phyloP scores from a whole-genome alignment of 1,140 invertebrate genomes.

The Pogonognathellus flavescens region DNA sequence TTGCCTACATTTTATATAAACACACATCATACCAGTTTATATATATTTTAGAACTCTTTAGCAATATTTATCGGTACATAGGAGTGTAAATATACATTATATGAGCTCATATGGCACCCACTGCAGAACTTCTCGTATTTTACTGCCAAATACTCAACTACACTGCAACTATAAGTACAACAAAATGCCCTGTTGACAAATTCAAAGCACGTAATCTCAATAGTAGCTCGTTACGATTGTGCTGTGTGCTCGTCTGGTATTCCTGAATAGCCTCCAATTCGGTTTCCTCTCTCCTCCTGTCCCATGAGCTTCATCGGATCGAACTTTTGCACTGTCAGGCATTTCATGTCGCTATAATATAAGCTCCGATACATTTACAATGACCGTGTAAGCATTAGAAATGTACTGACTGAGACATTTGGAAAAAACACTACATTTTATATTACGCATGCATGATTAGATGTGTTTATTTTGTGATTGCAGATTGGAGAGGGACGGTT shows the following conservation, averaged over 20 bases:
- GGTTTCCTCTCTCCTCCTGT: background rate
- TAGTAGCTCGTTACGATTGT: slow-evolving; percentile 62
- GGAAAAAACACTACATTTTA: too few species aligned
- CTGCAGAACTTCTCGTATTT: background rate
- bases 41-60: background rate
- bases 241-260: slow-evolving; percentile 20
- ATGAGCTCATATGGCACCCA: background rate
- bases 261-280: slow-evolving; percentile 43
- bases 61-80: too few species aligned
- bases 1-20: background rate
- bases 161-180: background rate
- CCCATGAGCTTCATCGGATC: background rate
- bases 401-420: too few species aligned
- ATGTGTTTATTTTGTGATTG: background rate
- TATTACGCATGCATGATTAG: too few species aligned
- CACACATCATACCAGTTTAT: background rate
- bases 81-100: too few species aligned
- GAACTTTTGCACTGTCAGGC: background rate
- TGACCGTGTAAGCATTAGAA: background rate
- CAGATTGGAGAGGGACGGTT: slow-evolving; percentile 62
- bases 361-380: too few species aligned
- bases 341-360: background rate
- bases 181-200: slow-evolving; percentile 34
- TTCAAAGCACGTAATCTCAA: slow-evolving; percentile 61
- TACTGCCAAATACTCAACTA: background rate